Evolutionary conservation across 2,888 invertebrate species (phyloP), one percentile per base, ranked within the genome.

Genomic region (Nomada fucata): DNA sequence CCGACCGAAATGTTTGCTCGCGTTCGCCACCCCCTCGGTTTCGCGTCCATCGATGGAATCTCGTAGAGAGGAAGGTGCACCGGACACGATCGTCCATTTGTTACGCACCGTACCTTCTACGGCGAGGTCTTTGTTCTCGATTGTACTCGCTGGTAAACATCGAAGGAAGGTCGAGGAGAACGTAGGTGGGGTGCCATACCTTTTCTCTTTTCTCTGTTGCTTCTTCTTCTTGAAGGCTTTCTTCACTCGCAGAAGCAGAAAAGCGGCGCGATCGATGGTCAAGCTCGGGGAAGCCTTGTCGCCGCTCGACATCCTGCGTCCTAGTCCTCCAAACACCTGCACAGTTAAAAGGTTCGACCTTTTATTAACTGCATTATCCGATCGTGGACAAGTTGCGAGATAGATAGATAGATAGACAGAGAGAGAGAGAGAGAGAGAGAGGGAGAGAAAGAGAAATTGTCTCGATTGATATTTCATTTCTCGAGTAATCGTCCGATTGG

Each of bases 141-240:
- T 74, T 42, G 20, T 36, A 5, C 13, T 36, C 11, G 9, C 15
- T 52, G 59, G 36, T 36, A 64, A 44, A 26, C n/a, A 26, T 52
- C 18, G 52, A 4, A 10, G 42, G 44, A n/a, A 11, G 59, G 13
- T 23, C 18, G n/a, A 13, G 18, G 5, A 59, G 5, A 29, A n/a
- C 1, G n/a, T n/a, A n/a, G 23, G 57, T 20, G 47, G 44, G 47
- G 9, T 20, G 86, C 89, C 96, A 36, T 93, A 97, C 97, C 96
- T 96, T 95, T 96, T 97, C 83, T 98, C 97, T 92, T 97, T 97
- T 89, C 97, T 95, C 93, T 97, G 97, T 93, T 97, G 96, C 88
- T 97, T 96, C 94, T 98, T 98, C 95, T 97, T 98, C 94, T 97
- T 97, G 94, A 98, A 98, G 57, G 97, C 98, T 91, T 97, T 96